Percentiles rank a stretch among this genome's conserved stretches.
phyloP scores from a whole-genome alignment of 2,888 invertebrate genomes.

The Baccha elongata region DNA sequence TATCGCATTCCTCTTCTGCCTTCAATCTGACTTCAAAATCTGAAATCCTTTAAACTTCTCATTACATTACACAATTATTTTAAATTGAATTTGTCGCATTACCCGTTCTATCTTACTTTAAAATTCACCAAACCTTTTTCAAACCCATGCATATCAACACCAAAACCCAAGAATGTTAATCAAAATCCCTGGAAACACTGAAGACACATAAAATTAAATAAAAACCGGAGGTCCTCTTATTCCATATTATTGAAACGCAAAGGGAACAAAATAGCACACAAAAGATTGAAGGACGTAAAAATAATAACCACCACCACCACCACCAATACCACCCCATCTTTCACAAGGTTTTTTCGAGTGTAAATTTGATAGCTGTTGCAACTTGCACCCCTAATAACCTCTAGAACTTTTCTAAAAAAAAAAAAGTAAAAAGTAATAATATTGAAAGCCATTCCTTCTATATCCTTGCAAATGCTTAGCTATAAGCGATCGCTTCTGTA shows the following conservation, averaged over 20 bases:
- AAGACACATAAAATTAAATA: slow-evolving; percentile 21
- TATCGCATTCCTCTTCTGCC: not conserved
- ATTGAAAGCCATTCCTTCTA: slow-evolving; percentile 64
- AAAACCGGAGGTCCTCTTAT: slow-evolving; percentile 21
- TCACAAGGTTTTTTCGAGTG: slow-evolving; percentile 46
- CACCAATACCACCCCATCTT: not conserved
- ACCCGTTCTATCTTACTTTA: slow-evolving; percentile 27
- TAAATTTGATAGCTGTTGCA: slow-evolving; percentile 72
- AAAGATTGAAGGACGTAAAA: slow-evolving; percentile 56
- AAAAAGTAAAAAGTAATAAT: slow-evolving; percentile 51
- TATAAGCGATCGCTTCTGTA: slow-evolving; percentile 50
- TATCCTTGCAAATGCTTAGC: slow-evolving; percentile 38
- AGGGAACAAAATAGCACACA: slow-evolving; percentile 38
- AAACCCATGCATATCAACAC: slow-evolving; percentile 45
- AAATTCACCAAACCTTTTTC: slow-evolving; percentile 30
- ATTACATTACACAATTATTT: slow-evolving; percentile 57
- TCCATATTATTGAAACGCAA: slow-evolving; percentile 10
- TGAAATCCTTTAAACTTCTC: slow-evolving; percentile 27
- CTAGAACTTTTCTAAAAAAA: too few relatives aligned
- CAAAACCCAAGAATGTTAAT: slow-evolving; percentile 56
- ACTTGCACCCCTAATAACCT: slow-evolving; percentile 67
- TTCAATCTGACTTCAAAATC: not conserved
- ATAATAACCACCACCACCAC: slow-evolving; percentile 38
- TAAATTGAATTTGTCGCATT: slow-evolving; percentile 68
- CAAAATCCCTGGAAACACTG: slow-evolving; percentile 48